Percentiles rank a stretch among this genome's conserved stretches.
Conservation (phyloP, 2,113 vertebrate species). For the Gila orcuttii region DNA sequence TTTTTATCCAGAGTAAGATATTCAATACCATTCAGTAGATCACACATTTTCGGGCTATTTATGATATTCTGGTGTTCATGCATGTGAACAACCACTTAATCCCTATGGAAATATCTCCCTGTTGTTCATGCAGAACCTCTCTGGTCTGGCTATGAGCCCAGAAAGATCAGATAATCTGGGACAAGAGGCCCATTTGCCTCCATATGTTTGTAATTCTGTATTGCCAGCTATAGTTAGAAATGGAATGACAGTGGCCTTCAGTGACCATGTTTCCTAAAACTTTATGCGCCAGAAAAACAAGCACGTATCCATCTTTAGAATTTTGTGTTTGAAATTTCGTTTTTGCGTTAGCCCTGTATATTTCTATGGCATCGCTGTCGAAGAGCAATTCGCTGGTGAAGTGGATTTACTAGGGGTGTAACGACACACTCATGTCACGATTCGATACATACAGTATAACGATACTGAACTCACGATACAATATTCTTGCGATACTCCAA, state of each 20-base stretch:
- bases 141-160: slow-evolving; percentile 13
- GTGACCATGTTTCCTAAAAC: not conserved
- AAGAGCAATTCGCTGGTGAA: too few relatives aligned
- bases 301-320: too few relatives aligned
- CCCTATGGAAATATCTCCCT: slow-evolving; percentile 14
- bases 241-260: not conserved
- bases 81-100: slow-evolving; percentile 32
- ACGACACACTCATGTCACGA: too few relatives aligned
- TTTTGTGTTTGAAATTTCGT: too few relatives aligned
- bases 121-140: slow-evolving; percentile 36
- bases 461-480: too few relatives aligned
- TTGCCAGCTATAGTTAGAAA: slow-evolving; percentile 3
- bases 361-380: too few relatives aligned
- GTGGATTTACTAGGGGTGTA: too few relatives aligned
- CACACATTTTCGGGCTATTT: not conserved
- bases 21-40: not conserved
- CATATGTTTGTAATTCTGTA: slow-evolving; percentile 3
- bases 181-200: not conserved
- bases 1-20: not conserved
- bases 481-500: too few relatives aligned
- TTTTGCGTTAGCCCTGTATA: too few relatives aligned
- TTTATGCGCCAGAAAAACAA: too few relatives aligned
- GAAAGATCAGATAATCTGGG: slow-evolving; percentile 26
- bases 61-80: slow-evolving; percentile 8
- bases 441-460: too few relatives aligned